Evolutionary conservation across 2,113 vertebrate genomes (phyloP), one percentile per base, ranked within the genome.

Genomic region (Alosa alosa): DNA sequence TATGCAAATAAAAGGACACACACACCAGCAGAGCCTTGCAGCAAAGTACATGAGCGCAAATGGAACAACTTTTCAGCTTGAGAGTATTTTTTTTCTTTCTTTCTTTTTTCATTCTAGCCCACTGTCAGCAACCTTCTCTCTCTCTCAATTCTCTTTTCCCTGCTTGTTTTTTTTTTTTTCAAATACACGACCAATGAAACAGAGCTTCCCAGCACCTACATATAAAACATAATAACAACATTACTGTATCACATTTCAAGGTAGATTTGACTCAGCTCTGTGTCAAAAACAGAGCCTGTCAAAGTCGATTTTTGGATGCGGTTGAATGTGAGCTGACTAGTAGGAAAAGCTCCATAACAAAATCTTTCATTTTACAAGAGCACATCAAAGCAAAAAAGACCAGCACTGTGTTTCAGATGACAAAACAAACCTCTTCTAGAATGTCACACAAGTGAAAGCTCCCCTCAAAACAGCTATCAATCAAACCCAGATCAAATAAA

Each of bases 231-330:
- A 87, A 78, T 17, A 36, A 85, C 85, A 78, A 88, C 89, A 89
- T n/a, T 60, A 90, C 88, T 90, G 89, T 88, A 90, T 89, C 87
- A 92, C 85, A 90, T 93, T 92, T 92, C 91, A 93, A 91, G 93
- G 91, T 91, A 91, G 82, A 93, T 94, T 92, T 93, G 91, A 92
- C 90, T 92, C 90, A 90, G 88, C 90, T 90, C 90, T 91, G 91
- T 94, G 92, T 92, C 82, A 85, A 89, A 90, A 92, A 92, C 90
- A 93, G 90, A 91, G 89, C 89, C 91, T 91, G 93, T 93, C 93
- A 93, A 22, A 91, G 85, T 91, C 88, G 91, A 88, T 93, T 93
- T 93, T 88, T 87, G 82, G 88, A 90, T 72, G 89, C 87, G 84
- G 83, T 88, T 85, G 86, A 89, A 90, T 86, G 49, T 83, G 88